Evolutionary conservation across 2,113 vertebrate genomes (phyloP).

Genomic region (Solea senegalensis): DNA sequence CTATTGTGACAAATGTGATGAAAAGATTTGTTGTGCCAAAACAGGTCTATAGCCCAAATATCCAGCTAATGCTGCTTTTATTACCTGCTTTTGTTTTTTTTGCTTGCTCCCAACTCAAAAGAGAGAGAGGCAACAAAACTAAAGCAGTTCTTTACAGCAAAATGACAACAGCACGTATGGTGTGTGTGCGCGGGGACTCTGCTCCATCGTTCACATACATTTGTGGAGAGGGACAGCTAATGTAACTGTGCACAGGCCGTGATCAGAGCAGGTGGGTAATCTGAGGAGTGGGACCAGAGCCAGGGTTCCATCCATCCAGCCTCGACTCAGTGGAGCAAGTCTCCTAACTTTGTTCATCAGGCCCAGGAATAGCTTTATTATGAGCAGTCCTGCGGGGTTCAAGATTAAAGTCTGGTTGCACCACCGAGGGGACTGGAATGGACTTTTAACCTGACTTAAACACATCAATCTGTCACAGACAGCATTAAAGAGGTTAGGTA

Average conservation of each 20-base stretch:
- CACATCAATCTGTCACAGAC: constrained; percentile 62
- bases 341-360: constrained; percentile 65
- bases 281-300: constrained; percentile 46
- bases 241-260: constrained; percentile 34
- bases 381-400: constrained; percentile 30
- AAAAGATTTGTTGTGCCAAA: constrained; percentile 75
- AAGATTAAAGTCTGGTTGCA: constrained; percentile 60
- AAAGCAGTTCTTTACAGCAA: constrained; percentile 39
- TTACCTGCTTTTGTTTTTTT: constrained; percentile 75
- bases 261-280: constrained; percentile 63
- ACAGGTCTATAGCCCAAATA: constrained; percentile 79
- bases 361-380: constrained; percentile 44
- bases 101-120: constrained; percentile 54
- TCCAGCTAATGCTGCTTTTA: constrained; percentile 78
- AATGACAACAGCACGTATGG: constrained; percentile 44
- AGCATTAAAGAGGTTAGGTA: constrained; percentile 66
- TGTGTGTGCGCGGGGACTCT: constrained; percentile 14
- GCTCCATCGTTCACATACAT: constrained; percentile 44
- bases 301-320: constrained; percentile 48
- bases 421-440: constrained; percentile 52
- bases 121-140: constrained; percentile 26
- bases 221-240: constrained; percentile 44
- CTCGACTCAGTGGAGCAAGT: constrained; percentile 56
- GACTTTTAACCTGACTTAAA: constrained; percentile 71
- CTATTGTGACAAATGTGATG: constrained; percentile 68